phyloP scores from a whole-genome alignment of 2,113 vertebrate genomes.

The Theristicus caerulescens region DNA sequence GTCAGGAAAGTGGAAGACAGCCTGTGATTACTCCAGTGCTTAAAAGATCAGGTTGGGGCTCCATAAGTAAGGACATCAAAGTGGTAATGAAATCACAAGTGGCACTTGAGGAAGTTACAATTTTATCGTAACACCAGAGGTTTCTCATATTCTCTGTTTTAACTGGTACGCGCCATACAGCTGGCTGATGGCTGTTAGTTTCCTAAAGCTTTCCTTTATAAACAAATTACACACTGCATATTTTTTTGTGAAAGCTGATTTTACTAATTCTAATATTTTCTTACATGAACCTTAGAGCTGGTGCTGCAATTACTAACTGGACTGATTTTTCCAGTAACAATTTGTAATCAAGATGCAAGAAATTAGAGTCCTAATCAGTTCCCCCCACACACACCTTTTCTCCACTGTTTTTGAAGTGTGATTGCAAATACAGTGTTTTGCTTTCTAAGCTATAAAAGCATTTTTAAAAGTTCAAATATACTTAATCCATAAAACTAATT shows the following conservation, averaged over 20 bases:
- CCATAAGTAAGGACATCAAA: neutral
- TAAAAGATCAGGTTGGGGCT: neutral
- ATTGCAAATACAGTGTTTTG: constrained; percentile 38
- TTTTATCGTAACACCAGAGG: neutral
- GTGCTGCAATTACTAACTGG: neutral
- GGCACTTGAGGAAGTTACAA: neutral
- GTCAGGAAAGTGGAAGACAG: neutral
- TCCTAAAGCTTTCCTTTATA: neutral
- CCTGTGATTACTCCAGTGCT: neutral
- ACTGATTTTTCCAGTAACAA: constrained; percentile 12
- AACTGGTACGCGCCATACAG: neutral
- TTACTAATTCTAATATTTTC: neutral
- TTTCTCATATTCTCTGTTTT: neutral
- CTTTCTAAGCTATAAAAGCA: constrained; percentile 75
- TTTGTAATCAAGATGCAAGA: constrained; percentile 8
- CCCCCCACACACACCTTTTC: neutral
- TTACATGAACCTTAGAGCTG: neutral
- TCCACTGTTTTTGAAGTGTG: neutral
- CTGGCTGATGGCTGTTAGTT: neutral
- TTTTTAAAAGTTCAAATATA: constrained; percentile 81
- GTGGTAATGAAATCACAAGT: neutral
- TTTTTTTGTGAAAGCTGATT: neutral
- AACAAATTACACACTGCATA: neutral
- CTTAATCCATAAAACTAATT: constrained; percentile 85
- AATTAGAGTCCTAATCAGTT: neutral